Evolutionary conservation across 1,140 invertebrate genomes (phyloP).

Genomic region (Choristoneura fumiferana): DNA sequence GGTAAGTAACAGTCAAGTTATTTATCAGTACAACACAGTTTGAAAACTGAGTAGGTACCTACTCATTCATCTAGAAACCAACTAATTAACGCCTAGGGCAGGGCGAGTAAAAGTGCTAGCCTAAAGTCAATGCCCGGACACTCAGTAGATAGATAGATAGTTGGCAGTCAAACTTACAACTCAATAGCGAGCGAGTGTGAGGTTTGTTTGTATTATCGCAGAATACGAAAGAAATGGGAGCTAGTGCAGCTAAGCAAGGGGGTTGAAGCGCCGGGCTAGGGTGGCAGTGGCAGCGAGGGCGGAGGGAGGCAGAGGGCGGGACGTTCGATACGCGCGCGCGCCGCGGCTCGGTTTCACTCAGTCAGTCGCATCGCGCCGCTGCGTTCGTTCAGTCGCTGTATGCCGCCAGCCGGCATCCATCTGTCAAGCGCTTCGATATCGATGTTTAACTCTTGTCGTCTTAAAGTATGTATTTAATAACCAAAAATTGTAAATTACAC

Average conservation of each 20-base stretch:
- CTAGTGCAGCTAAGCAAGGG: constrained; percentile 44
- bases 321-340: constrained; percentile 71
- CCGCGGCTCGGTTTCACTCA: constrained; percentile 33
- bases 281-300: constrained; percentile 37
- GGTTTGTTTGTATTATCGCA: constrained; percentile 16
- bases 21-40: too few relatives aligned
- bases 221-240: constrained; percentile 31
- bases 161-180: constrained; percentile 3
- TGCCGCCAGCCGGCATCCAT: constrained; percentile 38
- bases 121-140: background rate
- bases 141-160: background rate
- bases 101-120: too few relatives aligned
- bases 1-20: too few relatives aligned
- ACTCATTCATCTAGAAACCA: too few relatives aligned
- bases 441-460: constrained; percentile 42
- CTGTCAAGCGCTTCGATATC: constrained; percentile 62
- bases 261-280: constrained; percentile 48
- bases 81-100: too few relatives aligned
- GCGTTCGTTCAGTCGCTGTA: constrained; percentile 40
- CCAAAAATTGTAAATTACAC: constrained; percentile 20
- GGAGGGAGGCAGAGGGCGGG: constrained; percentile 51
- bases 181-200: constrained; percentile 11
- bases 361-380: constrained; percentile 64
- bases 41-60: too few relatives aligned
- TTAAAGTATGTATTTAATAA: constrained; percentile 57